Percentiles rank a stretch among this genome's conserved stretches.
These are phyloP conservation scores for Echinops telfairi DNA, from an alignment of 2,113 vertebrate genomes.

Conservation along the genomic window DNA sequence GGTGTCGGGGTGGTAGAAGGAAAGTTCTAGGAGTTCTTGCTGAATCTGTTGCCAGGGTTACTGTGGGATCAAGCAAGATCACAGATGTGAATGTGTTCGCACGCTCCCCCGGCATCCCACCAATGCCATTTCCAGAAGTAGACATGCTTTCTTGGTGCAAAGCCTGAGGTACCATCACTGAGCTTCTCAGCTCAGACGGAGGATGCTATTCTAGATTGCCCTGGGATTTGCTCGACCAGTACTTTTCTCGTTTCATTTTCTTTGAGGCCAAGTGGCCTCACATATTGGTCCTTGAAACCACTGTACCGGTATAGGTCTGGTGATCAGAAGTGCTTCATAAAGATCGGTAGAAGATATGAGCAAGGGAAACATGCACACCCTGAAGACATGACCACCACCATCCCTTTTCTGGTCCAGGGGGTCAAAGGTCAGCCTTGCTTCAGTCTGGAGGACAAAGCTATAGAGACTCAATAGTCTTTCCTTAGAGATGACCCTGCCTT, in stretches of 20 bases:
- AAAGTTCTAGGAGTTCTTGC: background rate
- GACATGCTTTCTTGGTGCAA: background rate
- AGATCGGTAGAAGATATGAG: background rate
- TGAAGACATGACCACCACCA: background rate
- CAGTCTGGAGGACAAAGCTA: background rate
- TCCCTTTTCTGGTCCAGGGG: background rate
- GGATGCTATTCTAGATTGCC: background rate
- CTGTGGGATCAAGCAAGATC: background rate
- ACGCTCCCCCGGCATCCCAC: background rate
- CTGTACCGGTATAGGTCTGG: no score
- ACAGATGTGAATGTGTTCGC: no score
- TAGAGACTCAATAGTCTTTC: background rate
- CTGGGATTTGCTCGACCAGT: background rate
- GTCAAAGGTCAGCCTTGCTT: background rate
- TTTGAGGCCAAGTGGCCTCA: background rate
- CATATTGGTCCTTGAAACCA: background rate
- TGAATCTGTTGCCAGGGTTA: background rate
- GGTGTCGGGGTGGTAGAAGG: background rate
- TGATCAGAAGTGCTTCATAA: background rate
- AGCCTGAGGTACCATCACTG: background rate
- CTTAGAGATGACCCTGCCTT: background rate
- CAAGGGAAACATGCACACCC: background rate
- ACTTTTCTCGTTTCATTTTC: background rate
- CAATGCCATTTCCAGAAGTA: background rate
- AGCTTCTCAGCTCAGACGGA: background rate